Conservation (phyloP, 2,113 vertebrate genomes). For the Sakesphorus luctuosus region DNA sequence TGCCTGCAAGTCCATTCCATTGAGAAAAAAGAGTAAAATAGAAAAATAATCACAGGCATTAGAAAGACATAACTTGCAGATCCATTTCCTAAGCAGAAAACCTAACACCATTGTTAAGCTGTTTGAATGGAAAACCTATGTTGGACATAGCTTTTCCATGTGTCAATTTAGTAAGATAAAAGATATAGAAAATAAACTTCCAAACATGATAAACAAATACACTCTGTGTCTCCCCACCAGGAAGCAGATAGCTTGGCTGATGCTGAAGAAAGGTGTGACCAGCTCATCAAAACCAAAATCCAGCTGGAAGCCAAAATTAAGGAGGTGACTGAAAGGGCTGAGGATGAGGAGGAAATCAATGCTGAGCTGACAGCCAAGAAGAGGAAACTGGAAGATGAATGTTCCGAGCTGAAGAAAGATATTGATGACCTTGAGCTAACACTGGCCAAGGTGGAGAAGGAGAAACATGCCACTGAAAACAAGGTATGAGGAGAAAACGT, state of each 20-base stretch:
- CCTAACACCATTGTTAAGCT: not conserved
- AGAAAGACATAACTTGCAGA: rapidly evolving
- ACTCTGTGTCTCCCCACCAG: not conserved
- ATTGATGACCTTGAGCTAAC: not conserved
- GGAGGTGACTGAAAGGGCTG: slow-evolving; percentile 35
- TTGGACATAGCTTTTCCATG: not conserved
- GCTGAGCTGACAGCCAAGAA: not conserved
- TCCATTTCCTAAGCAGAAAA: not conserved
- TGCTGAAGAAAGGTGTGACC: slow-evolving; percentile 75
- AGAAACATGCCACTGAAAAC: slow-evolving; percentile 85
- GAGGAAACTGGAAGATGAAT: not conserved
- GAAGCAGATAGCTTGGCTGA: not conserved
- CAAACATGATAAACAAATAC: not conserved
- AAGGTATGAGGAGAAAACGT: slow-evolving; percentile 63
- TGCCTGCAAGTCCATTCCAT: not conserved
- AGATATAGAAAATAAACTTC: not conserved
- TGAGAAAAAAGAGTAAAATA: not conserved
- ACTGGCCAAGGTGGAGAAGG: not conserved
- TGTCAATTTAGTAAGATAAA: not conserved
- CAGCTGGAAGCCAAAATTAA: slow-evolving; percentile 85
- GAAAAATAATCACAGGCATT: not conserved
- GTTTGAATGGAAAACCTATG: not conserved
- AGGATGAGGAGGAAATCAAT: not conserved
- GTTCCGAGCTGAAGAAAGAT: not conserved
- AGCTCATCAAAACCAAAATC: slow-evolving; percentile 87